phyloP scores from a whole-genome alignment of 2,888 invertebrate species.

The Tenthredo amoena region DNA sequence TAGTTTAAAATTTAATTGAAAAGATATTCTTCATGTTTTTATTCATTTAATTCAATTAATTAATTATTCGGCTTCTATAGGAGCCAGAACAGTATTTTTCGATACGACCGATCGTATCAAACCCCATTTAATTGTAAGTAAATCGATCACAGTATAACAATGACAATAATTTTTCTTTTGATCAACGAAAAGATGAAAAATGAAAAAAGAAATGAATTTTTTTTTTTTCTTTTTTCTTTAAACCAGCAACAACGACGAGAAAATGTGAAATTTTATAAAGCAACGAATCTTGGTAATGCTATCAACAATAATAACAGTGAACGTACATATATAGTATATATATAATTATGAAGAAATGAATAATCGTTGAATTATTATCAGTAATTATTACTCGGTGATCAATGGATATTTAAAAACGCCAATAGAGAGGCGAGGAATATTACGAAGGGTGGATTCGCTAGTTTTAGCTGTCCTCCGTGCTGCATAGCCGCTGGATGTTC shows the following conservation, averaged over 20 bases:
- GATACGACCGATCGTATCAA: background rate
- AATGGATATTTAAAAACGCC: conserved; percentile 76
- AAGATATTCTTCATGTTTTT: conserved; percentile 19
- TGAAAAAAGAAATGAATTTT: too few relatives aligned
- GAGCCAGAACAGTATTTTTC: background rate
- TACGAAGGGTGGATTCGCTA: conserved; percentile 86
- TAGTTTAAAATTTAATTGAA: conserved; percentile 35
- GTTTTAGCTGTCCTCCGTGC: conserved; percentile 83
- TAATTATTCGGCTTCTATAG: background rate
- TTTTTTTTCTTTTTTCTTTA: too few relatives aligned
- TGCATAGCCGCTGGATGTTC: conserved; percentile 94
- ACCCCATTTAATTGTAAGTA: background rate
- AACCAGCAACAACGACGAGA: background rate
- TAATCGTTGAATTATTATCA: background rate
- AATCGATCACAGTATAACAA: conserved; percentile 33
- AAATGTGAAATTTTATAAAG: background rate
- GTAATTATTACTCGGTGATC: conserved; percentile 59
- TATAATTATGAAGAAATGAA: background rate
- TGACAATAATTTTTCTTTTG: background rate
- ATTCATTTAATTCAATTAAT: background rate
- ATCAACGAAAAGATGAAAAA: background rate
- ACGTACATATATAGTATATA: background rate
- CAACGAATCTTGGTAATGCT: background rate
- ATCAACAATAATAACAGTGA: conserved; percentile 4
- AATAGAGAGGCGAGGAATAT: conserved; percentile 86